Evolutionary conservation across 2,888 invertebrate genomes (phyloP), one percentile per base, ranked within the genome.

Genomic region (Acleris literana): DNA sequence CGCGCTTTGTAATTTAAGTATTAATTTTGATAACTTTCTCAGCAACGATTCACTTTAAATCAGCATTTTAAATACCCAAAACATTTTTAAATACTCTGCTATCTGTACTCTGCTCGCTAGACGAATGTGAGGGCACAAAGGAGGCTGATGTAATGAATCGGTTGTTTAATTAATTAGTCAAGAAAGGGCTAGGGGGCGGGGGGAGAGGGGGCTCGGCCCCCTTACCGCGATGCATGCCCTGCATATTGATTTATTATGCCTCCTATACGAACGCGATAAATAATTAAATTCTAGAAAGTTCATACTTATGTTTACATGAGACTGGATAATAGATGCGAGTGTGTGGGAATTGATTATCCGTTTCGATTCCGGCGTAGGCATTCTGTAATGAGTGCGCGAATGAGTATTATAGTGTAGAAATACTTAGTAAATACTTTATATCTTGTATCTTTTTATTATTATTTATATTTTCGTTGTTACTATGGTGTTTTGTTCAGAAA

Each of bases 81-180:
- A 52, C 33, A 46, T 68, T 66, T 65, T 39, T 60, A 68, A 66
- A 66, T 39, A 60, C 54, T 33, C 69, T 86, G 82, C 85, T 79
- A 75, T 80, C 89, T 69, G 83, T 79, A 86, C 87, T 75, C 70
- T 74, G 75, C 80, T 80, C 80, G 75, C 82, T 84, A 91, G 91
- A 90, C 88, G 92, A 87, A 92, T 92, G 92, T 88, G 87, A 88
- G 88, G 88, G 88, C 78, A 91, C 90, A 90, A 89, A 90, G 86
- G 90, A 90, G 86, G 90, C 86, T 85, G 86, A 84, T 92, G 93
- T 95, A 95, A 95, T 95, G 95, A 95, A 95, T 95, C 95, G 94
- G 94, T 94, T 94, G 94, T 94, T 94, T 95, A 95, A 95, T 95
- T 95, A 95, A 95, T 95, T 94, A 94, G 92, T 90, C 91, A 93